A percentile compares a stretch with the other conserved stretches of the same genome.
Evolutionary conservation across 2,113 vertebrate species (phyloP).

Genomic region (Lagopus muta): DNA sequence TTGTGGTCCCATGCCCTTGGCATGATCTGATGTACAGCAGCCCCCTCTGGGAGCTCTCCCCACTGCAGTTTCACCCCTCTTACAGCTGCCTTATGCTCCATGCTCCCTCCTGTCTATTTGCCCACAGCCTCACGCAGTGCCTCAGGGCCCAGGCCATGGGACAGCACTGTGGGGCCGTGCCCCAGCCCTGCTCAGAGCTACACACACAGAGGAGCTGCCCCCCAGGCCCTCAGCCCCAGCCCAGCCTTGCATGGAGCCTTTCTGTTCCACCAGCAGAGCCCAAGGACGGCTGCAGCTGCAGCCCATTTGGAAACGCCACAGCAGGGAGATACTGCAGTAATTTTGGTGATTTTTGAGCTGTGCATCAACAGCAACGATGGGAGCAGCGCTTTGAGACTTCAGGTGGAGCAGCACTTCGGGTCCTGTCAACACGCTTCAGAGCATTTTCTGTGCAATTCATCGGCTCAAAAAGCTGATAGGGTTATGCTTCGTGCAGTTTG

Average conservation of each 20-base stretch:
- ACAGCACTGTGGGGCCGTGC: rapidly evolving
- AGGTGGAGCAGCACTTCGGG: too few relatives aligned
- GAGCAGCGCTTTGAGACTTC: not conserved
- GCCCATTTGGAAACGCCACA: rapidly evolving
- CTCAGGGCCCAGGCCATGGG: not conserved
- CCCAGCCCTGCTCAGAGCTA: not conserved
- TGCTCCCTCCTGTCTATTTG: too few relatives aligned
- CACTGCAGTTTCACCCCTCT: not conserved
- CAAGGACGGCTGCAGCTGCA: not conserved
- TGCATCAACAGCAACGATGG: not conserved
- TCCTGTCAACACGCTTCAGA: not conserved
- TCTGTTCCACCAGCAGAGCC: not conserved
- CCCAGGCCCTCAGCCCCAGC: not conserved
- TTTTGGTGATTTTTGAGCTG: not conserved
- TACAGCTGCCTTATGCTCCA: not conserved
- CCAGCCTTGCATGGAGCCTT: not conserved
- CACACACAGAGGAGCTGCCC: too few relatives aligned
- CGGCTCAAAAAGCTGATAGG: not conserved
- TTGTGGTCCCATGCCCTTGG: not conserved
- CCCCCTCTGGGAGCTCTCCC: not conserved
- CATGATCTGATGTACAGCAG: not conserved
- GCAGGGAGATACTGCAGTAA: not conserved
- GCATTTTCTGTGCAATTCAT: not conserved
- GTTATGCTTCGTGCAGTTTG: not conserved
- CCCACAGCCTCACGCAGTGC: not conserved